Percentiles rank a stretch among this genome's conserved stretches.
phyloP scores from a whole-genome alignment of 2,113 vertebrate genomes.

The Meles meles region DNA sequence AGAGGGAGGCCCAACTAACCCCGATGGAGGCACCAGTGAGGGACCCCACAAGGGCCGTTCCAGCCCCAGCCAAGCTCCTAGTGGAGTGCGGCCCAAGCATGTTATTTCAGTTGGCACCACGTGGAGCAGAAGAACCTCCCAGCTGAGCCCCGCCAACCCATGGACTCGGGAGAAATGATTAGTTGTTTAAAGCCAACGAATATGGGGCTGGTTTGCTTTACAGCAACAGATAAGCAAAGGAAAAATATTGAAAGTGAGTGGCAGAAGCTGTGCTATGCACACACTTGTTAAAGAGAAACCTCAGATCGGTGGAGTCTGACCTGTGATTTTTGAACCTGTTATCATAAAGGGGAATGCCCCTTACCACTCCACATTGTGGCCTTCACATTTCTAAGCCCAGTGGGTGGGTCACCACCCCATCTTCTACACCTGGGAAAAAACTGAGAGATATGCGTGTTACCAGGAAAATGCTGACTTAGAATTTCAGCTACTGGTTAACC shows the following conservation, averaged over 20 bases:
- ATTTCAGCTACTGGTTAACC: not conserved
- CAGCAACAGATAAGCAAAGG: not conserved
- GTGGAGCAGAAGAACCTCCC: conserved; percentile 3
- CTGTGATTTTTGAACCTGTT: not conserved
- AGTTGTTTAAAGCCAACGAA: not conserved
- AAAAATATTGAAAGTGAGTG: not conserved
- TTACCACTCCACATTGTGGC: not conserved
- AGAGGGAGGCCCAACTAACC: not conserved
- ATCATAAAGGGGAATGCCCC: not conserved
- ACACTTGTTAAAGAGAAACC: not conserved
- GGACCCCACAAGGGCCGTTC: not conserved
- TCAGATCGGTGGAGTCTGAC: not conserved
- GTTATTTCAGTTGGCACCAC: fast-evolving
- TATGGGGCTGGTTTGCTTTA: not conserved
- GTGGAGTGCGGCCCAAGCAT: not conserved
- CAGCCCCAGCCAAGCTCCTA: not conserved
- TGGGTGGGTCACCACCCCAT: not conserved
- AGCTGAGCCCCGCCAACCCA: not conserved
- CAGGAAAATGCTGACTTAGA: not conserved
- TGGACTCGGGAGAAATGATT: not conserved
- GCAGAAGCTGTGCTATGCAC: not conserved
- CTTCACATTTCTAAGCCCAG: not conserved
- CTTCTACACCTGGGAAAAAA: not conserved
- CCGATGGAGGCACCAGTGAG: not conserved
- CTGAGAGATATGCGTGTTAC: not conserved